Conservation (phyloP, 2,888 invertebrate species). For the Cantharis rustica region DNA sequence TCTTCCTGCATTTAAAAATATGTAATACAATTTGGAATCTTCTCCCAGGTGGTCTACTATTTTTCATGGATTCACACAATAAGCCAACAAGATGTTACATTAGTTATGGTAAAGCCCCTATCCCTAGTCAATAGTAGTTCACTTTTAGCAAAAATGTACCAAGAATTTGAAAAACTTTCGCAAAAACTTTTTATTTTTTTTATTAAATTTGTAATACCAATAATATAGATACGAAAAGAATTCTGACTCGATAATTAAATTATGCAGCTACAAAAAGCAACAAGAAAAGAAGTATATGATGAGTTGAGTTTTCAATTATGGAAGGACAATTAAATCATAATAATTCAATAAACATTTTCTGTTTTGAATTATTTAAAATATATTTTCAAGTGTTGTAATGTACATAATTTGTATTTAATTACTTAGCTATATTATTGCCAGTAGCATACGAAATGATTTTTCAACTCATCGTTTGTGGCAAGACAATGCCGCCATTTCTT, state of each 20-base stretch:
- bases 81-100: constrained; percentile 11
- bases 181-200: neutral
- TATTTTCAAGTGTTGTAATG: neutral
- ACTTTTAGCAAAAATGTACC: neutral
- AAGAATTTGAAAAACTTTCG: neutral
- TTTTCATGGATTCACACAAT: constrained; percentile 18
- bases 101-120: constrained; percentile 19
- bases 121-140: neutral
- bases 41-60: constrained; percentile 20
- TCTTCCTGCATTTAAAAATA: neutral
- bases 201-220: neutral
- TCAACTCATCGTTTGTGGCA: neutral
- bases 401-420: neutral
- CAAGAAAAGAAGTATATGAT: no score
- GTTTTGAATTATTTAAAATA: neutral
- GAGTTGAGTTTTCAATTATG: neutral
- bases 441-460: neutral
- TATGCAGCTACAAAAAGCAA: neutral
- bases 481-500: constrained; percentile 1
- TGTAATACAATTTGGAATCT: neutral
- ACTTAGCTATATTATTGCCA: neutral
- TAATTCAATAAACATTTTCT: neutral
- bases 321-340: neutral
- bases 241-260: neutral
- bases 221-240: neutral